Conservation (phyloP, 2,888 invertebrate genomes). For the Morinoia aosen region DNA sequence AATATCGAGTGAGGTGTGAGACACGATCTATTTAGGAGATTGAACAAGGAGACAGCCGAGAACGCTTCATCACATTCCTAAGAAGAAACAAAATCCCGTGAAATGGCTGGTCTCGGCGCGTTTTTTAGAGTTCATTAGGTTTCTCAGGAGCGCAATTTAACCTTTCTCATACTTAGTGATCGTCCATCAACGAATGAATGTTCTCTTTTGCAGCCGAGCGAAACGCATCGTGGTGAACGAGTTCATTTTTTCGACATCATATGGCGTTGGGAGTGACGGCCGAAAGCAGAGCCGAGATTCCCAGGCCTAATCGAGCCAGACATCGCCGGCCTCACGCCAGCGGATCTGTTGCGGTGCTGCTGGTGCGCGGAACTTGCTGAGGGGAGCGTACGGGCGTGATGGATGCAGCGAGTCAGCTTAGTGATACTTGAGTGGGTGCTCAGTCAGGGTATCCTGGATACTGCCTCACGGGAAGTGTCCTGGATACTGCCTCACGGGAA, state of each 20-base stretch:
- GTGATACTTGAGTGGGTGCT: too few species aligned
- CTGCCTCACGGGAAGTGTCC: too few species aligned
- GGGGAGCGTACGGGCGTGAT: too few species aligned
- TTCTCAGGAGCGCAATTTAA: background rate
- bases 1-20: background rate
- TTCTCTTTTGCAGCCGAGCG: background rate
- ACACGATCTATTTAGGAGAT: background rate
- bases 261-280: conserved; percentile 5
- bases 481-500: too few species aligned
- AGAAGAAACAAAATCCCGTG: background rate
- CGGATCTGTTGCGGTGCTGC: background rate
- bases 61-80: background rate
- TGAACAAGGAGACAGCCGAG: background rate
- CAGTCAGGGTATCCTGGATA: too few species aligned
- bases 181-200: conserved; percentile 2
- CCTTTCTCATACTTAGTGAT: conserved; percentile 16
- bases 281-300: background rate
- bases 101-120: background rate
- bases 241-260: conserved; percentile 34
- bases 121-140: conserved; percentile 9
- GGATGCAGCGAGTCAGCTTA: too few species aligned
- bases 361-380: too few species aligned
- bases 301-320: conserved; percentile 15
- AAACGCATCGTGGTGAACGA: background rate
- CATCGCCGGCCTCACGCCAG: background rate